These are phyloP conservation scores for Bellardia bayeri DNA, from an alignment of 2,888 invertebrate genomes.

Conservation along the genomic window DNA sequence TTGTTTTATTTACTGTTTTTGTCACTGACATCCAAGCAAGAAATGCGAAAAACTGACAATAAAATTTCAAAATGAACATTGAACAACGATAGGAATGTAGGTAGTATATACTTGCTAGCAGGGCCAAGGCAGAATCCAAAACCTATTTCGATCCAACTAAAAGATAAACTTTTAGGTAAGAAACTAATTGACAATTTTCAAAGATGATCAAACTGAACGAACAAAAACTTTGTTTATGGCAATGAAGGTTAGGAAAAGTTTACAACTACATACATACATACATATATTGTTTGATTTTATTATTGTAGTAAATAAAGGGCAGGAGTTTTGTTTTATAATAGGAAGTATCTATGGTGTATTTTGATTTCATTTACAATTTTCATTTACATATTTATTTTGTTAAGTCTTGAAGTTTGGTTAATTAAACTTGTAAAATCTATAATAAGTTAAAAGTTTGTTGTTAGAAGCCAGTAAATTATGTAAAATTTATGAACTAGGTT, in stretches of 20 bases:
- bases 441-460: too few relatives aligned
- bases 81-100: slow-evolving; percentile 17
- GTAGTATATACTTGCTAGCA: neutral
- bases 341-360: too few relatives aligned
- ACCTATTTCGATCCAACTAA: neutral
- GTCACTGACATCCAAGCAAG: neutral
- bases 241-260: too few relatives aligned
- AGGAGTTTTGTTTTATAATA: too few relatives aligned
- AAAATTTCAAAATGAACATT: slow-evolving; percentile 29
- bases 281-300: too few relatives aligned
- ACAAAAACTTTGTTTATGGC: neutral
- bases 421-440: too few relatives aligned
- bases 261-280: too few relatives aligned
- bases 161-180: slow-evolving; percentile 24
- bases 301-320: too few relatives aligned
- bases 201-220: slow-evolving; percentile 11
- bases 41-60: neutral
- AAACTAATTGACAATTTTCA: slow-evolving; percentile 45
- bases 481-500: neutral
- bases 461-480: neutral
- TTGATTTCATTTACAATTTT: too few relatives aligned
- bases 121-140: neutral
- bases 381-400: too few relatives aligned
- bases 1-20: slow-evolving; percentile 28
- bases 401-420: too few relatives aligned